These are phyloP conservation scores for Burhinus bistriatus DNA, from an alignment of 2,113 vertebrate genomes.

Conservation along the genomic window DNA sequence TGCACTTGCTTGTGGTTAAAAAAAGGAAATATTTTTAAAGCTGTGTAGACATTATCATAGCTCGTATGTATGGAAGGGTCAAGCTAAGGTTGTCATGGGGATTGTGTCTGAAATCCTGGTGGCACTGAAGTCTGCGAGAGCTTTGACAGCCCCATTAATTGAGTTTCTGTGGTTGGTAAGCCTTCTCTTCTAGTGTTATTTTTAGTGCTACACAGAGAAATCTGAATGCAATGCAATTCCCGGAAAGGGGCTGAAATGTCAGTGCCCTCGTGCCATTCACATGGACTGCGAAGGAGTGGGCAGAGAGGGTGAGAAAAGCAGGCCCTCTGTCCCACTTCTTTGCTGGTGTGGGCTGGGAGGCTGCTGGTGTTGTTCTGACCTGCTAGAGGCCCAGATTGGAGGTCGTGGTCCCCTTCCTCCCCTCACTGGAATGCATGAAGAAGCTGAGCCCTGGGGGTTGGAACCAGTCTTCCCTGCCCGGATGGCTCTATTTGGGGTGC, in stretches of 20 bases:
- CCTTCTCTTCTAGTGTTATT: neutral
- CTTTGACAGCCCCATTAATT: constrained; percentile 38
- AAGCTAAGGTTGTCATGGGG: neutral
- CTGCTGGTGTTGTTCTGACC: neutral
- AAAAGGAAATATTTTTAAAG: constrained; percentile 20
- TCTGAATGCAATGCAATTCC: neutral
- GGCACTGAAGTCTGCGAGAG: constrained; percentile 9
- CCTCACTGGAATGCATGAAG: accelerated
- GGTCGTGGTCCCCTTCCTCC: neutral
- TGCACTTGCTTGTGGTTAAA: neutral
- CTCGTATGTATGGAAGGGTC: neutral
- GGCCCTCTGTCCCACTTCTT: neutral
- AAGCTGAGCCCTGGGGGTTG: neutral
- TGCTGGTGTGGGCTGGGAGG: neutral
- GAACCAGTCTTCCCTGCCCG: neutral
- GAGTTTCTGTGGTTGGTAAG: constrained; percentile 12
- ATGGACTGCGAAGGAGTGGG: neutral
- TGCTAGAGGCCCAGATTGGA: neutral
- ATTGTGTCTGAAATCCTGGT: constrained; percentile 27
- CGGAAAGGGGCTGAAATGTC: neutral
- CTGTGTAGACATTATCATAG: neutral
- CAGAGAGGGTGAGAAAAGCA: neutral
- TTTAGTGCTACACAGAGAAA: neutral
- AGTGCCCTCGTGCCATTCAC: neutral
- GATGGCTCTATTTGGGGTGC: neutral